phyloP scores from a whole-genome alignment of 2,113 vertebrate species.

The Tyrannus savana region DNA sequence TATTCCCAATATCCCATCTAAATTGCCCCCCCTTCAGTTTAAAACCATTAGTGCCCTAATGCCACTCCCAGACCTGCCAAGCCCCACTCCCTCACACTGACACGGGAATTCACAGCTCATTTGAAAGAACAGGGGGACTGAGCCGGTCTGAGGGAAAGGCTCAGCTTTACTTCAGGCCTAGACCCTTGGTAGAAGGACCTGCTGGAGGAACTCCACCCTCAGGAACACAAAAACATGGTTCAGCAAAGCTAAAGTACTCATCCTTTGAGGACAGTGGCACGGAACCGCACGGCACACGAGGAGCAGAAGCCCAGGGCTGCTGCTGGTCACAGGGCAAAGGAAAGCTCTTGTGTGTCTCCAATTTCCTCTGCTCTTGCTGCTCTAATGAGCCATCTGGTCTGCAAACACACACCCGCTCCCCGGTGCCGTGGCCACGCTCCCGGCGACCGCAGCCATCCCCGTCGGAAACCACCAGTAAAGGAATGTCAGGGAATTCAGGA shows the following conservation, averaged over 20 bases:
- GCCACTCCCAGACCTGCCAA: neutral
- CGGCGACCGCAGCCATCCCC: neutral
- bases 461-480: neutral
- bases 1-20: accelerated
- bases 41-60: neutral
- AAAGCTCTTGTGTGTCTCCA: neutral
- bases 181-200: neutral
- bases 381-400: constrained; percentile 58
- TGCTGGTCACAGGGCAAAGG: neutral
- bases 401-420: neutral
- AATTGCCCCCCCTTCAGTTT: neutral
- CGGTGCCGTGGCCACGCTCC: neutral
- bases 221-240: neutral
- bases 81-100: accelerated
- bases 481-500: neutral
- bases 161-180: neutral
- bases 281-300: neutral
- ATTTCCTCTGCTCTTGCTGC: constrained; percentile 44
- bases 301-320: constrained; percentile 36
- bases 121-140: neutral
- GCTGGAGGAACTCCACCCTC: neutral
- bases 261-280: neutral
- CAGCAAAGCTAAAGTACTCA: neutral
- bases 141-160: neutral
- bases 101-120: accelerated